Conservation (phyloP, 2,113 vertebrate species). For the pig (Sus scrofa) region DNA sequence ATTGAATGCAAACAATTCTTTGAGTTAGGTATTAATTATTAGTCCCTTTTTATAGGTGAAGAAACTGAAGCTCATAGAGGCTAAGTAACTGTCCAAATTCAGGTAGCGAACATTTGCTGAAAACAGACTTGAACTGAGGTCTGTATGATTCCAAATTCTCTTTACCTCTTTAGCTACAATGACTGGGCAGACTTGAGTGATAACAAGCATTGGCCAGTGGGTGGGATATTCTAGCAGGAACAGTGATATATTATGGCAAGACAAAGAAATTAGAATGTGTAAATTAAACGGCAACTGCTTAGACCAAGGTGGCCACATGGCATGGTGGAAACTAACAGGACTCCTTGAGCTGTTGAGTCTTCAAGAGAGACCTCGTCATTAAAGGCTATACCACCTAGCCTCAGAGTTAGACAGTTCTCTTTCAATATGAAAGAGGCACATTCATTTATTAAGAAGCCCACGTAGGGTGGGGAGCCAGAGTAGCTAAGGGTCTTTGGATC, state of each 20-base stretch:
- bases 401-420: background rate
- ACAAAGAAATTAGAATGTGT: background rate
- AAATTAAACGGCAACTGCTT: background rate
- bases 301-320: background rate
- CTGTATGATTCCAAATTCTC: background rate
- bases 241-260: background rate
- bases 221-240: background rate
- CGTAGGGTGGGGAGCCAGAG: background rate
- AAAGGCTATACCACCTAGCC: background rate
- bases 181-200: background rate
- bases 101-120: background rate
- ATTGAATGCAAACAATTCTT: constrained; percentile 1
- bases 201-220: background rate
- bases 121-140: background rate
- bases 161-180: background rate
- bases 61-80: background rate
- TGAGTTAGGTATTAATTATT: background rate
- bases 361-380: background rate
- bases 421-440: background rate
- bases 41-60: background rate
- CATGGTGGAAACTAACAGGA: background rate
- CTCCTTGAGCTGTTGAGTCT: background rate
- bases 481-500: background rate
- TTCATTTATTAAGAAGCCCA: background rate
- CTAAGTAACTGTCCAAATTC: background rate